Evolutionary conservation across 2,113 vertebrate species (phyloP), one percentile per base, ranked within the genome.

Genomic region (Scomber japonicus): DNA sequence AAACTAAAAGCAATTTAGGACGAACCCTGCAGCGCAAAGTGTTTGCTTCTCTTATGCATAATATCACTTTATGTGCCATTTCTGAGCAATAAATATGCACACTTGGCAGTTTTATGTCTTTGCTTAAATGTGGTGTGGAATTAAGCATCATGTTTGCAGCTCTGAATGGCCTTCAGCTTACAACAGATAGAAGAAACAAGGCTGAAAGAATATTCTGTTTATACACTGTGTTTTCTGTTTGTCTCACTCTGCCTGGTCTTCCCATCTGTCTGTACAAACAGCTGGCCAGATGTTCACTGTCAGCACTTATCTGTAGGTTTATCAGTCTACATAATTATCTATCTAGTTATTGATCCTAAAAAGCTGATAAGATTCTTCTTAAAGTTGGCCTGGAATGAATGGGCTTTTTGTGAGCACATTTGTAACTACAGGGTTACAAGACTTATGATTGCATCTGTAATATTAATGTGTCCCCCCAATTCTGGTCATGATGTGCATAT

Each of bases 391-490:
- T 70, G 56, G 16, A 9, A 45, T 14, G 21, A 21, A 21, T 21
- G 21, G 21, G 35, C 3, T 30, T 61, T 57, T 40, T 73, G 21
- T 49, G 44, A 60, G 51, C 54, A 77, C 35, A 79, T 70, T 77
- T 83, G 56, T 59, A 65, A 72, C 35, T 63, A 53, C 55, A 54
- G 67, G 45, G 46, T 54, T 44, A 71, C 55, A 64, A 61, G 44
- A 60, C 12, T 46, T 73, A 40, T 81, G 78, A 88, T 75, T 84
- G 61, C 44, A 8, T 81, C 62, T 81, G 45, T 81, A 83, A 83
- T 87, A 84, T 85, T 70, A 67, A 84, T 78, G 70, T 19, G 50
- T 49, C 61, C 48, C 59, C 40, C 57, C 49, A 70, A 69, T 83
- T 81, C 66, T 75, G 55, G 55, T 54, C 66, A 50, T 40, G 64